Conservation (phyloP, 2,797 vertebrate genomes). For the Pseudomugil gertrudae region DNA sequence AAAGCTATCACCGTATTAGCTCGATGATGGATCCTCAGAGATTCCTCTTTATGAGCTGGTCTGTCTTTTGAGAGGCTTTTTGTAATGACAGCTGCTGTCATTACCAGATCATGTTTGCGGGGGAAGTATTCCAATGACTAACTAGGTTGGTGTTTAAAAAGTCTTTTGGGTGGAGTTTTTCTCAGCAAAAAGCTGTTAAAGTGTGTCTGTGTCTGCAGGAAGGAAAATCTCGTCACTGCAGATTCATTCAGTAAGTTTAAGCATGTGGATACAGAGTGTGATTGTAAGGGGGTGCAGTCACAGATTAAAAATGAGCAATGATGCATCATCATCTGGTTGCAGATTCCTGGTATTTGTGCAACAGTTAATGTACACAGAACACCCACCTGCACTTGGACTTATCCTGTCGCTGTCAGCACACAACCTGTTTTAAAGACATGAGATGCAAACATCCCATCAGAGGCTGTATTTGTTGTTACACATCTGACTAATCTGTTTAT, state of each 20-base stretch:
- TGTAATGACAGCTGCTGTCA: not conserved
- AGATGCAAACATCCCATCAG: conserved; percentile 4
- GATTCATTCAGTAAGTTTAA: not conserved
- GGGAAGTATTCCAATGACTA: conserved; percentile 19
- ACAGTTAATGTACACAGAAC: not conserved
- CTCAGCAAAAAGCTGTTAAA: not conserved
- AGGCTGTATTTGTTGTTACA: conserved; percentile 2
- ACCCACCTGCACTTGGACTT: not conserved
- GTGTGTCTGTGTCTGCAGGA: not conserved
- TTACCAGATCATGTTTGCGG: conserved; percentile 5
- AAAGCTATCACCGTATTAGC: not conserved
- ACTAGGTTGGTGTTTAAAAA: not conserved
- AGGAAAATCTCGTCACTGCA: too few relatives aligned
- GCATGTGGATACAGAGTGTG: not conserved
- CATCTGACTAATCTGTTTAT: not conserved
- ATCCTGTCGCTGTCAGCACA: too few relatives aligned
- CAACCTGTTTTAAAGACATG: not conserved
- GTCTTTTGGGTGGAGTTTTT: conserved; percentile 45
- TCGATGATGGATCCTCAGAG: conserved; percentile 3
- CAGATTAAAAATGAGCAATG: not conserved
- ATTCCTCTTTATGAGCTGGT: not conserved
- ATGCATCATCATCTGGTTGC: not conserved
- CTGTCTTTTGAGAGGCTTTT: conserved; percentile 24
- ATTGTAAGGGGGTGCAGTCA: not conserved
- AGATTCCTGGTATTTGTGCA: conserved; percentile 7